These are phyloP conservation scores for Luscinia megarhynchos DNA, from an alignment of 2,797 vertebrate species.

Conservation along the genomic window DNA sequence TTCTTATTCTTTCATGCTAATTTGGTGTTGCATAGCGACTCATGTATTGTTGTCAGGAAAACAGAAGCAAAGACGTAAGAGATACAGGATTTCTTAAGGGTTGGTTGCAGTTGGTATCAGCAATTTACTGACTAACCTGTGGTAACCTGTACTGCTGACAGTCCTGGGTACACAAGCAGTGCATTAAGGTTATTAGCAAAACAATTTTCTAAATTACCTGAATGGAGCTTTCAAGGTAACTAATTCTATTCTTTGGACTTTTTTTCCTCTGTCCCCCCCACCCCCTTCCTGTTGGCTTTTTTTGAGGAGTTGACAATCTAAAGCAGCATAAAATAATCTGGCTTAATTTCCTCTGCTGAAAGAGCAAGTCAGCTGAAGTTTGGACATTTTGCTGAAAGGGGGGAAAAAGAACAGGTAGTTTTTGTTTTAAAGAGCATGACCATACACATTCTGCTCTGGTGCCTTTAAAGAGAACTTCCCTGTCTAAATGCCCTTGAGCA, in stretches of 20 bases:
- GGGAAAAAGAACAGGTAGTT: background rate
- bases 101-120: slow-evolving; percentile 7
- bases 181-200: slow-evolving; percentile 37
- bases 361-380: slow-evolving; percentile 56
- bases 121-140: slow-evolving; percentile 43
- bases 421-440: slow-evolving; percentile 61
- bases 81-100: background rate
- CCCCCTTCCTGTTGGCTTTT: accelerated
- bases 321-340: slow-evolving; percentile 44
- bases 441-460: slow-evolving; percentile 38
- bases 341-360: slow-evolving; percentile 58
- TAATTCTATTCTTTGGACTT: background rate
- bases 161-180: background rate
- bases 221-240: slow-evolving; percentile 28
- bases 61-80: background rate
- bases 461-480: slow-evolving; percentile 53
- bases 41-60: background rate
- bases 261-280: background rate
- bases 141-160: slow-evolving; percentile 23
- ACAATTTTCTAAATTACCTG: slow-evolving; percentile 44
- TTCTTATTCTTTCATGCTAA: background rate
- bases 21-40: slow-evolving; percentile 2
- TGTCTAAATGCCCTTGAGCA: slow-evolving; percentile 26
- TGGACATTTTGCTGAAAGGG: slow-evolving; percentile 35
- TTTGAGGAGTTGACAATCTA: background rate